A percentile compares a stretch with the other conserved stretches of the same genome.
phyloP scores from a whole-genome alignment of 2,797 vertebrate species.

The Urosaurus nigricauda region DNA sequence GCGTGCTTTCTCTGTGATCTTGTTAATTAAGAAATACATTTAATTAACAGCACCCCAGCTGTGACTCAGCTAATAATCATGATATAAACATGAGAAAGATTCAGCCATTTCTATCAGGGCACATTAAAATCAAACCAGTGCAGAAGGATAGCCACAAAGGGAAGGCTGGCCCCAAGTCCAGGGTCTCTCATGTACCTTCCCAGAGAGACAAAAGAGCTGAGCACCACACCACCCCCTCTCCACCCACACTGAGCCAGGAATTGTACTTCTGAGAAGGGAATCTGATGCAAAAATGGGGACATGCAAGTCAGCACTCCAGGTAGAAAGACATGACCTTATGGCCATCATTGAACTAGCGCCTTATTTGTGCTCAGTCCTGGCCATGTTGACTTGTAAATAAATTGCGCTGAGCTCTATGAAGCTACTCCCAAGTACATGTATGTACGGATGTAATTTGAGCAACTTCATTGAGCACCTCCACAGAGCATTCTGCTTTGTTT shows the following conservation, averaged over 20 bases:
- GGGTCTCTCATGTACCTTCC: not conserved
- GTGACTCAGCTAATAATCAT: slow-evolving; percentile 75
- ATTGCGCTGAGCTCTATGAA: not conserved
- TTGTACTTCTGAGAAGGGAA: not conserved
- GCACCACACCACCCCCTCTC: not conserved
- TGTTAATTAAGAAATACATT: slow-evolving; percentile 79
- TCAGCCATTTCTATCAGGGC: slow-evolving; percentile 9
- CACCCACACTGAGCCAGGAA: not conserved
- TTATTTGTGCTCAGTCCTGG: not conserved
- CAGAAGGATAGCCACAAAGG: not conserved
- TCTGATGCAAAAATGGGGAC: not conserved
- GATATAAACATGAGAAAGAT: slow-evolving; percentile 59
- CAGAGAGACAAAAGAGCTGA: not conserved
- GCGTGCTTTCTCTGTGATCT: slow-evolving; percentile 71
- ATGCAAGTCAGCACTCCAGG: not conserved
- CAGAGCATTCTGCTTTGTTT: too few species aligned
- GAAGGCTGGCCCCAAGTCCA: not conserved
- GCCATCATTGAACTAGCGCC: not conserved
- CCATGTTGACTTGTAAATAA: not conserved
- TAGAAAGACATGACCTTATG: slow-evolving; percentile 6
- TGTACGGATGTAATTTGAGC: not conserved
- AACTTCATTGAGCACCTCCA: not conserved
- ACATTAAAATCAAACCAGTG: rapidly evolving
- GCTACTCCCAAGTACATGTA: not conserved
- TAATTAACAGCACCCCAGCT: slow-evolving; percentile 78